Conservation (phyloP, 23 tunicate species). For the Aplidium turbinatum region DNA sequence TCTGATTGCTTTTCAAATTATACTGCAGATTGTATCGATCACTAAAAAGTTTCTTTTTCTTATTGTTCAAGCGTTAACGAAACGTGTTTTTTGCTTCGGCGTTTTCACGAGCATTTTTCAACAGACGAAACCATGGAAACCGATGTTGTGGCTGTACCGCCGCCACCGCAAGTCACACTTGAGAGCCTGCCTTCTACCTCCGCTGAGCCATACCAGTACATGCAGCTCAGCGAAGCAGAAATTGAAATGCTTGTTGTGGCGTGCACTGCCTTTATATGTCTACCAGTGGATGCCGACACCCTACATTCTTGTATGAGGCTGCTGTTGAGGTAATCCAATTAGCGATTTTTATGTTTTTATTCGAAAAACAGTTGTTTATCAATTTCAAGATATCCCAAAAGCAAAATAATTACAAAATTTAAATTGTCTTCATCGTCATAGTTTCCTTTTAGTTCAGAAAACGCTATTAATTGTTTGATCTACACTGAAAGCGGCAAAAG, state of each 20-base stretch:
- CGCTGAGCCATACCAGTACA: neutral
- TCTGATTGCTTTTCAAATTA: too few relatives aligned
- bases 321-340: slow-evolving; percentile 76
- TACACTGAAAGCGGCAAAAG: too few relatives aligned
- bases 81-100: too few relatives aligned
- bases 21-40: neutral
- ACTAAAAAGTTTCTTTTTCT: neutral
- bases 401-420: too few relatives aligned
- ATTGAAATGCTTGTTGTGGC: slow-evolving; percentile 47
- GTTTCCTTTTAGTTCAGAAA: too few relatives aligned
- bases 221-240: slow-evolving; percentile 21
- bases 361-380: too few relatives aligned
- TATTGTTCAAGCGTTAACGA: too few relatives aligned
- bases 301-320: slow-evolving; percentile 90
- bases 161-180: too few relatives aligned
- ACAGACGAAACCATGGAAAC: slow-evolving; percentile 57
- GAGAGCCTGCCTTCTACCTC: neutral
- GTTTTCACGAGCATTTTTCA: neutral
- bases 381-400: too few relatives aligned
- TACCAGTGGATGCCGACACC: slow-evolving; percentile 87
- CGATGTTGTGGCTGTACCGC: slow-evolving; percentile 6
- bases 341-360: too few relatives aligned
- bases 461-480: too few relatives aligned
- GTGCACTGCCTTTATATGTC: slow-evolving; percentile 54
- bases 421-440: too few relatives aligned